Conservation (phyloP, 2,113 vertebrate species). For the Colistium nudipinnis region DNA sequence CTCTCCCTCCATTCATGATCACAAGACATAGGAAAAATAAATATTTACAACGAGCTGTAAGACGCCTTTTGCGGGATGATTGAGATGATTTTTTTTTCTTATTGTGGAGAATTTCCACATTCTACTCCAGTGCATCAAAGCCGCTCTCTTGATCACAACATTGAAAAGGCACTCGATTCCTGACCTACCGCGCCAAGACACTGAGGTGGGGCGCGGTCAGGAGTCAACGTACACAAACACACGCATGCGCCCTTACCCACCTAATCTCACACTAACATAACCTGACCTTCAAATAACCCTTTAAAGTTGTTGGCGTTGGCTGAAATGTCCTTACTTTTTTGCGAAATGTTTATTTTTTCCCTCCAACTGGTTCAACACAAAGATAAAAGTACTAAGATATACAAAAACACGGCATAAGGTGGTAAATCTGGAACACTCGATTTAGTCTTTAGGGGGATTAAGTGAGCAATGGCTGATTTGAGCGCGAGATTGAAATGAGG, state of each 20-base stretch:
- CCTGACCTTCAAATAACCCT: neutral
- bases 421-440: neutral
- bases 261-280: no score
- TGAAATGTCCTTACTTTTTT: neutral
- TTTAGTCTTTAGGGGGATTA: neutral
- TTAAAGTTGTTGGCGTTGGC: neutral
- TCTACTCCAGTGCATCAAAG: conserved; percentile 43
- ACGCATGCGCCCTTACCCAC: neutral
- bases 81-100: conserved; percentile 34
- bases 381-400: conserved; percentile 1
- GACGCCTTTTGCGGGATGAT: conserved; percentile 35
- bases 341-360: neutral
- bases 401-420: neutral
- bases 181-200: conserved; percentile 4
- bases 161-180: conserved; percentile 45
- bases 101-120: conserved; percentile 43
- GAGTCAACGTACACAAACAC: neutral
- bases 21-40: conserved; percentile 47
- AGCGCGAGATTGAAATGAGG: neutral
- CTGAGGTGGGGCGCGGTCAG: conserved; percentile 11
- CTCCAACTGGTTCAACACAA: neutral
- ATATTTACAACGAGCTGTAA: conserved; percentile 57
- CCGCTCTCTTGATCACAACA: conserved; percentile 44
- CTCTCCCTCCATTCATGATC: conserved; percentile 52
- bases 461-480: neutral